These are phyloP conservation scores for Aphelenchoides besseyi DNA, from an alignment of 1,140 invertebrate genomes.

Conservation along the genomic window DNA sequence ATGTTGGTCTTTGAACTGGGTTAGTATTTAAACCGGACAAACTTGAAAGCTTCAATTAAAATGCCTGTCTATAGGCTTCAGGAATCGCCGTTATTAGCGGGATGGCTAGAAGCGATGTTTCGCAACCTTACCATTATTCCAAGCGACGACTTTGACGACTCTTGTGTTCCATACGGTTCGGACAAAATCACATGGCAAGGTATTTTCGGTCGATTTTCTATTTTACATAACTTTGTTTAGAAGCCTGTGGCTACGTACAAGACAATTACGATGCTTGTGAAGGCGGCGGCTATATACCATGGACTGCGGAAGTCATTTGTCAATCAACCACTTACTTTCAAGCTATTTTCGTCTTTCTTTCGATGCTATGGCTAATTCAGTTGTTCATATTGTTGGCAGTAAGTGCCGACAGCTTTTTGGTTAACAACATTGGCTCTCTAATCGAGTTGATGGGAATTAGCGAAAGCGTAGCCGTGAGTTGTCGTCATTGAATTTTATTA, in stretches of 20 bases:
- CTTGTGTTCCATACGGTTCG: background rate
- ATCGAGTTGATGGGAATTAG: constrained; percentile 69
- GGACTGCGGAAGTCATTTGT: constrained; percentile 6
- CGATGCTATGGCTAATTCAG: constrained; percentile 67
- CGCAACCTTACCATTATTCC: background rate
- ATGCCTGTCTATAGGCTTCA: no score
- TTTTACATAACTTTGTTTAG: constrained; percentile 7
- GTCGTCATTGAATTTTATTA: constrained; percentile 8
- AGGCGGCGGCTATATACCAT: constrained; percentile 24
- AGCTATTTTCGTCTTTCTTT: background rate
- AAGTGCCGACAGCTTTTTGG: constrained; percentile 71
- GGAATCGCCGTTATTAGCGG: no score
- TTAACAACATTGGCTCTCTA: constrained; percentile 70
- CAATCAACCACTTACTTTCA: background rate
- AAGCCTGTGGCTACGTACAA: constrained; percentile 14
- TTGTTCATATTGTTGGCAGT: constrained; percentile 69
- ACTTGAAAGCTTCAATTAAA: no score
- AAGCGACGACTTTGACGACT: constrained; percentile 15
- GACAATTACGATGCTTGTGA: constrained; percentile 16
- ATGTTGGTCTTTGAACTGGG: no score
- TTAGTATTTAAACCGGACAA: no score
- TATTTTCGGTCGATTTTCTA: constrained; percentile 4
- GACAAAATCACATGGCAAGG: background rate
- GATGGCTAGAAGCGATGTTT: no score
- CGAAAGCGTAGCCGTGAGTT: constrained; percentile 71